Evolutionary conservation across 2,888 invertebrate species (phyloP), one percentile per base, ranked within the genome.

Genomic region (Quadroppia sp.): DNA sequence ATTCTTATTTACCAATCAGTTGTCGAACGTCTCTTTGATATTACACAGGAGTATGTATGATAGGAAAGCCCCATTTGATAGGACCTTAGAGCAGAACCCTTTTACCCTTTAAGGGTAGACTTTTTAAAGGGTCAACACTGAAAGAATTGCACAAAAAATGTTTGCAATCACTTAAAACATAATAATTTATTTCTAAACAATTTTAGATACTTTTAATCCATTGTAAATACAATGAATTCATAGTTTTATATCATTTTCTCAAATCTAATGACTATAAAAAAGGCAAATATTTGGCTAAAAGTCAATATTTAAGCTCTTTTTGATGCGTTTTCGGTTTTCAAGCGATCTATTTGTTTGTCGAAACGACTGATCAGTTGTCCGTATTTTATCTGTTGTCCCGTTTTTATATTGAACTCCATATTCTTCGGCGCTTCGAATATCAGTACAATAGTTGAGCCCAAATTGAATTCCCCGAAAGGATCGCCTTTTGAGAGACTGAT

Each of bases 361-460:
- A 50, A 20, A 17, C 20, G 20, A 50, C 20, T 4, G 20, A 50
- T 50, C 6, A 45, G 36, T 50, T 76, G 45, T 23, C 79, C 79
- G 74, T 78, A 79, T 76, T 82, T 81, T 28, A 85, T 81, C 76
- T 82, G 82, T 76, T 85, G 82, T 13, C 83, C 91, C 0, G 88
- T 84, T 17, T 84, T 80, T 76, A 91, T 85, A 17, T 86, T 86
- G 80, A 94, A 93, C 30, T 87, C 83, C 80, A 94, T 94, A 81
- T 90, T 87, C 77, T 86, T 87, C 0, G 98, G 97, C 0, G 96
- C 98, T 83, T 98, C 98, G 83, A 99, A 98, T 0, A 99, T 85
- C 56, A 99, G 82, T 23, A 99, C 97, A 72, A 99, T 90, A 0
- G 98, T 98, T 72, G 97, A 98, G 17, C 98, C 98, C 87, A 99